Evolutionary conservation across 2,888 invertebrate genomes (phyloP).

Genomic region (Lithodes maja): DNA sequence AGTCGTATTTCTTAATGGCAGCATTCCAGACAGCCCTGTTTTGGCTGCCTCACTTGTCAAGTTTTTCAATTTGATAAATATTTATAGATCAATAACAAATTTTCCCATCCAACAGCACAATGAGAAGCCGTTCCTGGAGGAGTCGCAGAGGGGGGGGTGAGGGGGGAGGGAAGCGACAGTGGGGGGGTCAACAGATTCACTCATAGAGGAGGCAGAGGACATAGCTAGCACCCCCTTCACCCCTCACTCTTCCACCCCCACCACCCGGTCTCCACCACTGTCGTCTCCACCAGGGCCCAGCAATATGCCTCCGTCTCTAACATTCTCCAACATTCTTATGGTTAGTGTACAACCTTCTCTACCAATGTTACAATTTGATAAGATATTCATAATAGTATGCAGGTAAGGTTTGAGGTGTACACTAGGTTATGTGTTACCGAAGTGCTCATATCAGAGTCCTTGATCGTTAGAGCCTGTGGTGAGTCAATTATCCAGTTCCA

Average conservation of each 20-base stretch:
- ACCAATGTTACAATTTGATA: too few relatives aligned
- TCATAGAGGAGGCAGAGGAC: constrained; percentile 44
- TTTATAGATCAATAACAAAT: too few relatives aligned
- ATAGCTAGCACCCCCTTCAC: not conserved
- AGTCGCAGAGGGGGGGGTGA: constrained; percentile 8
- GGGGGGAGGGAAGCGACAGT: constrained; percentile 25
- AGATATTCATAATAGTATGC: too few relatives aligned
- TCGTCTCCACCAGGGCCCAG: not conserved
- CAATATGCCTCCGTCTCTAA: constrained; percentile 4
- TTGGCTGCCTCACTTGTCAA: too few relatives aligned
- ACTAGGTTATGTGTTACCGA: too few relatives aligned
- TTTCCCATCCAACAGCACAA: not conserved
- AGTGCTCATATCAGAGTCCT: too few relatives aligned
- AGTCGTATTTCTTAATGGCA: too few relatives aligned
- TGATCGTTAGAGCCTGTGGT: too few relatives aligned
- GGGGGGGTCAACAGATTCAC: constrained; percentile 50
- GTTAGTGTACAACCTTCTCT: not conserved
- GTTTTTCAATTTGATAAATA: too few relatives aligned
- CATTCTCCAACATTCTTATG: not conserved
- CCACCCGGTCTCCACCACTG: not conserved
- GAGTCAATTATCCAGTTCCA: too few relatives aligned
- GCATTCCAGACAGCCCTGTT: too few relatives aligned
- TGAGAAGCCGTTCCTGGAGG: not conserved
- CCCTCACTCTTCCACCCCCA: constrained; percentile 1
- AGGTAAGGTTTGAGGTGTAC: too few relatives aligned